Base-by-base conservation (phyloP, 1,140 invertebrate species). In the Sarcophaga peregrina region DNA sequence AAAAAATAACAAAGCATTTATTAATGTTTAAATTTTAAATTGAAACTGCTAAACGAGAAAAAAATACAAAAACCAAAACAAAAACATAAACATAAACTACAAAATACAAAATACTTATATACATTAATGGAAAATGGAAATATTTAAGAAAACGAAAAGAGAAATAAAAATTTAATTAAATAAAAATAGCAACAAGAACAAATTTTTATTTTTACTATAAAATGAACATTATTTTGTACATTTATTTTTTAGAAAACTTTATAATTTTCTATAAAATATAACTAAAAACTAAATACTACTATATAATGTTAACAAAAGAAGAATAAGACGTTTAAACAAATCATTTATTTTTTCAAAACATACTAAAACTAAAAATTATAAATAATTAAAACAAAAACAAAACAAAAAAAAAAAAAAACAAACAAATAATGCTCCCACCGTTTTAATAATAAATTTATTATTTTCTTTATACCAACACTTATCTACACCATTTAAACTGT, bases 1-100 rank as follows among this genome's bases (percentile, higher is more conserved):
- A 9, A 68, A 20, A 68, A 68, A 6, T 9, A 78, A 50, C 25
- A 52, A 78, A 78, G 75, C 75, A 78, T 78, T 78, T 76, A 76
- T 76, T 76, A 76, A 76, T n/a, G 74, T 76, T 76, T 52, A 78
- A 9, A 37, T 37, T 37, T 37, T 37, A 37, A 37, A 37, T 37
- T 37, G 25, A 37, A 37, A 37, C 25, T 37, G 25, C 25, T 37
- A 37, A 37, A 37, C n/a, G 4, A 2, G 25, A 37, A 37, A 20
- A 72, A 5, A 72, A 68, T n/a, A n/a, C 20, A 68, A 7, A n/a
- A 68, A n/a, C 25, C 25, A 68, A 15, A 68, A n/a, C n/a, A n/a
- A n/a, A n/a, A n/a, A n/a, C n/a, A n/a, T n/a, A n/a, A n/a, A n/a
- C n/a, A n/a, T n/a, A n/a, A 73, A 73, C 10, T 25, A 25, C 25